Conservation (phyloP, 2,797 vertebrate genomes). For the Clarias pachynema region DNA sequence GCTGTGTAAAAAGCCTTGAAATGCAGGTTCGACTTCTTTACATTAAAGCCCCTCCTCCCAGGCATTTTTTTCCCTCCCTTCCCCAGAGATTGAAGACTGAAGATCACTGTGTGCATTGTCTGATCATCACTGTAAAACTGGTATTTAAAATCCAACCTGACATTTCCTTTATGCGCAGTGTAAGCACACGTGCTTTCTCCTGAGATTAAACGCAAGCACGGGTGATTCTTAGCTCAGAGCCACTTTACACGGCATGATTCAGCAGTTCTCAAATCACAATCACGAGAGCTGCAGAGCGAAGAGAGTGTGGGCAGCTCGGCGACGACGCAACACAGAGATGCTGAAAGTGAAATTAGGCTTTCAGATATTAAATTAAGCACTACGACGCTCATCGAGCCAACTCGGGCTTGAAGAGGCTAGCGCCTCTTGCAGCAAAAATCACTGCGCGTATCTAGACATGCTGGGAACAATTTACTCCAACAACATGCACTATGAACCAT, state of each 20-base stretch:
- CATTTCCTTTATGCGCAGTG: background rate
- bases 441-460: background rate
- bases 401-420: background rate
- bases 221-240: background rate
- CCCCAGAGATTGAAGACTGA: background rate
- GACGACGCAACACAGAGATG: background rate
- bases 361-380: background rate
- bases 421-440: background rate
- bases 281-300: background rate
- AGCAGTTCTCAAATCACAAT: constrained; percentile 19
- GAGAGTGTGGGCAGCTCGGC: background rate
- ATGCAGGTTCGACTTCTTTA: background rate
- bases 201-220: background rate
- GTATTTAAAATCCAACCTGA: background rate
- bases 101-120: background rate
- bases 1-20: background rate
- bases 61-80: background rate
- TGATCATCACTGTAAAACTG: background rate
- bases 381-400: background rate
- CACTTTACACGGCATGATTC: constrained; percentile 9
- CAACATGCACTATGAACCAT: background rate
- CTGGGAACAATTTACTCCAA: background rate
- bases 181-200: background rate
- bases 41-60: constrained; percentile 6
- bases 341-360: background rate